These are phyloP conservation scores for Apaloderma vittatum DNA, from an alignment of 2,113 vertebrate species.

Conservation along the genomic window DNA sequence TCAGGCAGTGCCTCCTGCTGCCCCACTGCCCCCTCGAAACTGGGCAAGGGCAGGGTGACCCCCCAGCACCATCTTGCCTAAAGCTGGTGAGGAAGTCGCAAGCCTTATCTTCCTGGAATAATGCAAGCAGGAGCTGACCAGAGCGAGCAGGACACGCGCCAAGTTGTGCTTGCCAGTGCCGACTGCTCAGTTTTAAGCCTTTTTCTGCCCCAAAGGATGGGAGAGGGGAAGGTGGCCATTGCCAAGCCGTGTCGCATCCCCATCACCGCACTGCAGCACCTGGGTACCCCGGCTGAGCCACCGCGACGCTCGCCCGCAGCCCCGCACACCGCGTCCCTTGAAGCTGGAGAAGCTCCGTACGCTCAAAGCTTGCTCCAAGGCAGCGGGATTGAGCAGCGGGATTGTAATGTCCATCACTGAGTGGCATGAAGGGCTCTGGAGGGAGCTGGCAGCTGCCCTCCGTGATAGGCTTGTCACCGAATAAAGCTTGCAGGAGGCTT, in stretches of 20 bases:
- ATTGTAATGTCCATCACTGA: fast-evolving
- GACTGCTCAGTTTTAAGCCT: not conserved
- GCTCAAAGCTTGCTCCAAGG: not conserved
- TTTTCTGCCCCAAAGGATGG: not conserved
- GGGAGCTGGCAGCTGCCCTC: not conserved
- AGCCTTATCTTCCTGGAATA: not conserved
- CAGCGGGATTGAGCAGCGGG: fast-evolving
- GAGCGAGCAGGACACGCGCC: fast-evolving
- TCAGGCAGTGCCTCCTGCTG: not conserved
- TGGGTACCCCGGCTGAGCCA: not conserved
- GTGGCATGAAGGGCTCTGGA: fast-evolving
- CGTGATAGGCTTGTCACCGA: fast-evolving
- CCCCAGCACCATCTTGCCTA: not conserved
- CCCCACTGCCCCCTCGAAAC: not conserved
- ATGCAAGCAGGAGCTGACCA: not conserved
- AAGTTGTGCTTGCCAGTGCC: not conserved
- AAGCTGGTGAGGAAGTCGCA: not conserved
- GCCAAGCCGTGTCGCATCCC: not conserved
- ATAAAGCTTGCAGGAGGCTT: not conserved
- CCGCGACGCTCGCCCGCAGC: no score
- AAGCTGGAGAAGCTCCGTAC: not conserved
- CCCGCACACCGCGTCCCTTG: no score
- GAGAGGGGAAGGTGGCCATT: not conserved
- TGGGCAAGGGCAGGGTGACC: not conserved
- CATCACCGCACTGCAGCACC: not conserved